A percentile compares a stretch with the other conserved stretches of the same genome.
phyloP scores from a whole-genome alignment of 1,140 invertebrate species.

The Drosophila subpulchrella region DNA sequence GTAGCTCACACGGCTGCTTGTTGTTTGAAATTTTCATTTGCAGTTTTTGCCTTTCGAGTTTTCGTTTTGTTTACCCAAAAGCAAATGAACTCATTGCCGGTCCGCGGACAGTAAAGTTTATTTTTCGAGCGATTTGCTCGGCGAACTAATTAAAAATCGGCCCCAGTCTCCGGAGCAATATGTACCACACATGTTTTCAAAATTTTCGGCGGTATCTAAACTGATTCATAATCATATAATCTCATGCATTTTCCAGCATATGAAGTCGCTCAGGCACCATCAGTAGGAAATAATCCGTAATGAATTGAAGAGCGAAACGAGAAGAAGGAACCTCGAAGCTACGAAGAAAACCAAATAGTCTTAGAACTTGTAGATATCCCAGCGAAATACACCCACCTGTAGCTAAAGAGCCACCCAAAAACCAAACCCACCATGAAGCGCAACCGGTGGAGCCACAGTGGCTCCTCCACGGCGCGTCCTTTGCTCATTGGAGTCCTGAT shows the following conservation, averaged over 20 bases:
- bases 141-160: constrained; percentile 72
- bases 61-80: constrained; percentile 63
- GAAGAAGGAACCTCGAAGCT: constrained; percentile 16
- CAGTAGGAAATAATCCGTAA: constrained; percentile 46
- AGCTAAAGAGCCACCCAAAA: constrained; percentile 26
- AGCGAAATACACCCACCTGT: constrained; percentile 29
- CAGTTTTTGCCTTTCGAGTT: constrained; percentile 54
- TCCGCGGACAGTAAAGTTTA: constrained; percentile 58
- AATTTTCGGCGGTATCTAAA: constrained; percentile 14
- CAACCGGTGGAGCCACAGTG: constrained; percentile 70
- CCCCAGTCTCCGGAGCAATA: constrained; percentile 43
- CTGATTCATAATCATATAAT: constrained; percentile 22
- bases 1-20: constrained; percentile 25
- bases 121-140: constrained; percentile 58
- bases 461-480: constrained; percentile 55
- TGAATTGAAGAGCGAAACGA: constrained; percentile 51
- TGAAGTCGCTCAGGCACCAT: constrained; percentile 64
- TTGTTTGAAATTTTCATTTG: constrained; percentile 78
- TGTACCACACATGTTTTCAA: constrained; percentile 65
- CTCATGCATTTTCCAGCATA: constrained; percentile 57
- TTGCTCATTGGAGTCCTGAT: constrained; percentile 54
- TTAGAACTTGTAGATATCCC: constrained; percentile 12
- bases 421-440: constrained; percentile 59
- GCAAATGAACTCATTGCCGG: constrained; percentile 56
- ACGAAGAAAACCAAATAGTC: constrained; percentile 20